Base-by-base conservation (phyloP, 2,113 vertebrate species). In the Sphaerodactylus townsendi region DNA sequence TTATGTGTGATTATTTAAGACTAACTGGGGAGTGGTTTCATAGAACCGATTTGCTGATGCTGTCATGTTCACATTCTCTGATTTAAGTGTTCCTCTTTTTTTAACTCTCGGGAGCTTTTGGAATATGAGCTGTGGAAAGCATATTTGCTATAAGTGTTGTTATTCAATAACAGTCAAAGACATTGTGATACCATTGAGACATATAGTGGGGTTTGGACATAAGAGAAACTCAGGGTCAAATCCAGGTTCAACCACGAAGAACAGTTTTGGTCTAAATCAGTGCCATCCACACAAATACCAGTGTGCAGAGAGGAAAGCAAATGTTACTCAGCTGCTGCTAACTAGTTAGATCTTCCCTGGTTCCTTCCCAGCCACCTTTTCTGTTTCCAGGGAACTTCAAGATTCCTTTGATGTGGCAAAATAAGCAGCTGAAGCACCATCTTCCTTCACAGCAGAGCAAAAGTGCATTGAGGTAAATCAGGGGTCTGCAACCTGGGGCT, bases 1-100 rank as follows among this genome's bases (percentile, higher is more conserved):
- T 88, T 90, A 90, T 72, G 33, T 85, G 72, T 85, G 91, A 89
- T 91, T 83, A 91, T 89, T 92, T 91, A 88, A 91, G 90, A 87
- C 85, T 75, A 79, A 90, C 87, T 89, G 77, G 82, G 82, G 79
- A 87, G 85, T 76, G 85, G 88, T 87, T 91, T 91, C 91, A 87
- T 85, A 86, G 84, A 90, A 94, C 90, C 87, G 85, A 90, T 87
- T 87, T 87, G 80, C 89, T 84, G 81, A 79, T 64, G 84, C 37
- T 91, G 84, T 90, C 92, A 84, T 82, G 44, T 93, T 93, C 87
- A 81, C 90, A 73, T 56, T 88, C 77, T 89, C 86, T 81, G 79
- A 87, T 76, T 76, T 76, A 39, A 74, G 21, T 37, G 11, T 75
- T 56, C 46, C 53, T 80, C 59, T 62, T 62, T 62, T 50, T 62